Evolutionary conservation across 2,888 invertebrate species (phyloP).

Genomic region (Eupithecia insigniata): DNA sequence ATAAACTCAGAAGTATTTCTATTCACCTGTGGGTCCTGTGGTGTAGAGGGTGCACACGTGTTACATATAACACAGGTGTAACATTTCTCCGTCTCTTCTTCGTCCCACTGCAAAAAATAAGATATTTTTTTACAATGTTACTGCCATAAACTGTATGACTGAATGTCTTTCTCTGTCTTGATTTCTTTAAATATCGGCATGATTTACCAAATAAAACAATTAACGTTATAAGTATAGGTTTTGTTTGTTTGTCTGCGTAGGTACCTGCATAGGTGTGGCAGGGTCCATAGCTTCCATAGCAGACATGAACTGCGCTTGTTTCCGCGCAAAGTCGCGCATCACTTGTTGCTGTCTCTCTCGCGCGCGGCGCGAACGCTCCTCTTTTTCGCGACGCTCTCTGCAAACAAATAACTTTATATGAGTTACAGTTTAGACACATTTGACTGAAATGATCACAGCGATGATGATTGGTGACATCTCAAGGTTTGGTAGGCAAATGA

Average conservation of each 20-base stretch:
- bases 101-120: slow-evolving; percentile 80
- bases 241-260: background rate
- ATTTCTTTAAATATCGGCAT: too few species aligned
- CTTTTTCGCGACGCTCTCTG: slow-evolving; percentile 86
- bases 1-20: too few species aligned
- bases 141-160: too few species aligned
- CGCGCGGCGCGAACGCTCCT: slow-evolving; percentile 92
- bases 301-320: slow-evolving; percentile 94
- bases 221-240: too few species aligned
- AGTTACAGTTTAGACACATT: background rate
- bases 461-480: too few species aligned
- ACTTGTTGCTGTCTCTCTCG: slow-evolving; percentile 95
- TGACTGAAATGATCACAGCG: background rate
- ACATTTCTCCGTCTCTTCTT: slow-evolving; percentile 86
- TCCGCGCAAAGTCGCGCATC: slow-evolving; percentile 96
- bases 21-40: slow-evolving; percentile 75
- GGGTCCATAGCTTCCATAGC: slow-evolving; percentile 76
- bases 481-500: too few species aligned
- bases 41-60: slow-evolving; percentile 93
- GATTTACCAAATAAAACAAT: too few species aligned
- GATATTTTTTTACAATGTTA: background rate
- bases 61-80: slow-evolving; percentile 98
- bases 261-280: slow-evolving; percentile 79
- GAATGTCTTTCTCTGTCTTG: too few species aligned
- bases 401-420: background rate